Evolutionary conservation across 1,140 invertebrate species (phyloP), one percentile per base, ranked within the genome.

Genomic region (Drosophila tsacasi): DNA sequence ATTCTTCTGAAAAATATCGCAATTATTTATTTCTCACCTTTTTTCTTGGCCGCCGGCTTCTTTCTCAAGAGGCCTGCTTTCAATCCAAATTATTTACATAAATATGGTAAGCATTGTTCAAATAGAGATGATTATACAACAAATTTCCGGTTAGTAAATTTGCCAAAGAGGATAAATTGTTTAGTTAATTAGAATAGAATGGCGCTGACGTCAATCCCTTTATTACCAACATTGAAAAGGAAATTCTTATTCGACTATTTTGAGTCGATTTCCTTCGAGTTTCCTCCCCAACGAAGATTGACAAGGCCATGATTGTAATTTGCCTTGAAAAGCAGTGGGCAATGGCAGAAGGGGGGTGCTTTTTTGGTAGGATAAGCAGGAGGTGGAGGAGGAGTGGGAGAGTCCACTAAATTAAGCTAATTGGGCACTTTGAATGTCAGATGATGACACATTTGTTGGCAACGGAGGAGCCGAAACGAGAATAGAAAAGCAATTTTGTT

Each of bases 1-100:
- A n/a, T 10, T 19, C 15, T 13, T 55, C 4, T 37, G 0, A 23
- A n/a, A 39, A 39, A 23, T 13, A 35, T 23, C 1, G 0, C 2
- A 23, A 3, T 13, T 10, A 32, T 15, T 37, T 23, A 39, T 44
- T 25, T 59, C 76, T 79, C 54, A 58, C 75, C 75, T 59, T 57
- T 32, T 84, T 79, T 59, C 55, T 75, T 92, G 39, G 84, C 84
- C 37, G 84, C 86, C 8, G 81, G 69, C 69, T 81, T 89, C 80
- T 93, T 93, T 76, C 86, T 79, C 82, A 93, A 79, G 25, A 93
- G 87, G 76, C 90, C 92, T 93, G 76, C 42, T 46, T 42, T 54
- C 27, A 52, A 15, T 78, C 47, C 78, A 50, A 25, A 44, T 39
- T 13, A 44, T 57, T 55, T 57, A 32, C 23, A 58, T 23, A 37